Evolutionary conservation across 1,140 invertebrate species (phyloP), one percentile per base, ranked within the genome.

Genomic region (Aphaenogaster rudis): DNA sequence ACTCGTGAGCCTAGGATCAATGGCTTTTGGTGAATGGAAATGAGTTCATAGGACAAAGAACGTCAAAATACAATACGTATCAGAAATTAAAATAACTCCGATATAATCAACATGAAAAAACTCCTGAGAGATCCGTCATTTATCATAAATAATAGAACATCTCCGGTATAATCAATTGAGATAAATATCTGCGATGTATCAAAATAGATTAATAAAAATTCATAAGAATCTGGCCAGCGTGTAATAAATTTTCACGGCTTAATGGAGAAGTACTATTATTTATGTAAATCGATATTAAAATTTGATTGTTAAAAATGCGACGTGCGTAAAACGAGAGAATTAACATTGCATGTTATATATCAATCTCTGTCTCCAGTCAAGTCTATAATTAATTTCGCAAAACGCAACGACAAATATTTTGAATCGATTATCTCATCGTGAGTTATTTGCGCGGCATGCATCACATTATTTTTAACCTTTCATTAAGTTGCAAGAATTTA

Each of bases 1-100:
- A 54, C 39, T 66, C 45, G 59, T 50, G 67, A 87, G n/a, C 71
- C 85, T 17, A 36, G 81, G 81, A 84, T 72, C 81, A 76, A 39
- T 54, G 66, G 79, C 86, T 77, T 66, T 54, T 36, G 57, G 69
- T 17, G 59, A 52, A 72, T 82, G 59, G 79, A 74, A 74, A 84
- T 82, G 67, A 87, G 79, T 87, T 84, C 28, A 79, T 66, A 82
- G 15, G 54, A 74, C 48, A 72, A 82, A 64, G 59, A 42, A 71
- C 45, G 21, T 80, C 17, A 39, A 39, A 15, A 67, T 54, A 39
- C 33, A 69, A 80, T 69, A 28, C 8, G 4, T 33, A 52, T 69
- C 36, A 54, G 64, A 81, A 81, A 81, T 42, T 81, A 71, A 13
- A 81, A 81, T 28, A 11, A 71, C 2, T 71, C 42, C 11, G 3